A percentile compares a stretch with the other conserved stretches of the same genome.
phyloP scores from a whole-genome alignment of 1,140 invertebrate species.

The Steinernema khuongi region DNA sequence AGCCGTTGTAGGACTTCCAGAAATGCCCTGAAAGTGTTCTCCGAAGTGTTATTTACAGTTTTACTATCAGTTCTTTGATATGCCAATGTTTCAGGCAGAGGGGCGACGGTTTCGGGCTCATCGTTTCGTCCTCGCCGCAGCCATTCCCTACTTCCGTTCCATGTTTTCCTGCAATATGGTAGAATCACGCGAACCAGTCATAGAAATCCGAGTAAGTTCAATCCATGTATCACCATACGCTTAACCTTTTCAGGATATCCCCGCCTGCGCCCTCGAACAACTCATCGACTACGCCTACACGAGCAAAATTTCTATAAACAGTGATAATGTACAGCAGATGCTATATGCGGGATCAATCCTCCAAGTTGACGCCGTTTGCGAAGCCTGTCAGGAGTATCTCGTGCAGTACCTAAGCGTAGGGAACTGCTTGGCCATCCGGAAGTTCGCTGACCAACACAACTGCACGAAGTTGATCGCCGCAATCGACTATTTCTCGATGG shows the following conservation, averaged over 20 bases:
- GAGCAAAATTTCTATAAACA: slow-evolving; percentile 28
- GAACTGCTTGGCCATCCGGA: slow-evolving; percentile 36
- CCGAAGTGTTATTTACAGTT: too few relatives aligned
- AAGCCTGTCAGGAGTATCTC: slow-evolving; percentile 34
- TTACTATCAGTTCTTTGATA: too few relatives aligned
- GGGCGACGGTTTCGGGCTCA: slow-evolving; percentile 32
- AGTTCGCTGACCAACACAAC: slow-evolving; percentile 38
- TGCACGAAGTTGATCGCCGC: slow-evolving; percentile 28
- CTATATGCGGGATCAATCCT: slow-evolving; percentile 38
- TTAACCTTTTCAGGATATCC: slow-evolving; percentile 32
- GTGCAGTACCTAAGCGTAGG: slow-evolving; percentile 28
- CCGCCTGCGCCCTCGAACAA: slow-evolving; percentile 20
- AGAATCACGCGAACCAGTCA: slow-evolving; percentile 21
- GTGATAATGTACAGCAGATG: slow-evolving; percentile 38
- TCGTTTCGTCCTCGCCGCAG: slow-evolving; percentile 33
- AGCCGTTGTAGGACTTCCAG: too few relatives aligned
- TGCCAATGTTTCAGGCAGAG: slow-evolving; percentile 38
- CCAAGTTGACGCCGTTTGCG: slow-evolving; percentile 36
- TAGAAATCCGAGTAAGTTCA: slow-evolving; percentile 15
- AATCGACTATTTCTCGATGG: slow-evolving; percentile 39
- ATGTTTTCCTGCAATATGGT: slow-evolving; percentile 36
- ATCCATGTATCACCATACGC: not conserved
- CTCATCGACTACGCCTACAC: slow-evolving; percentile 39
- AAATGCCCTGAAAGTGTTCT: too few relatives aligned
- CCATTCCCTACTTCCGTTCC: slow-evolving; percentile 40